Base-by-base conservation (phyloP, 1,140 invertebrate species). In the Procambarus clarkii region DNA sequence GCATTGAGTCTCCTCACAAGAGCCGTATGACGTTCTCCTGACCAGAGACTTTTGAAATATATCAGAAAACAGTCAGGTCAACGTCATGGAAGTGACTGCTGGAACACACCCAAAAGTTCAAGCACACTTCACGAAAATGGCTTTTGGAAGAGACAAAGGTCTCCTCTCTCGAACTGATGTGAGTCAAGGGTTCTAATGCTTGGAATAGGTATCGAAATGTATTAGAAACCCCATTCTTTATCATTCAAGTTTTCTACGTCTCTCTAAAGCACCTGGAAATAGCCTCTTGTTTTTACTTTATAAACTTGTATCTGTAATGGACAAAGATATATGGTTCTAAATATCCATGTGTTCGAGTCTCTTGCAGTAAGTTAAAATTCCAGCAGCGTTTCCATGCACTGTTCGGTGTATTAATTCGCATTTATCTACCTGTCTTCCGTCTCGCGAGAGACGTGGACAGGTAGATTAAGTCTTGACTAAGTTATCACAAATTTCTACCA, bases 61-160 rank as follows among this genome's bases (percentile, higher is more conserved):
- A 64, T 64, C 60, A 64, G 60, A 64, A 64, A 11, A 64, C 7
- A 64, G 13, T 64, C 60, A 64, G 15, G 60, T 64, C 13, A 21
- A 64, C 18, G 60, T 64, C 60, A 64, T 64, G 60, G 18, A 64
- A 21, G 60, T 64, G 60, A 64, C 69, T 74, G 69, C 24, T 74
- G 69, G 69, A 74, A 74, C 24, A 74, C n/a, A 74, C 69, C 69
- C 69, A 34, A 74, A 74, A 74, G 24, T 74, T 34, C 69, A 74
- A 74, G 69, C 11, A 34, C 69, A 24, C 69, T 34, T 74, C 34
- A 5, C 7, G 69, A 11, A 74, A 74, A 74, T 34, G 24, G 69
- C 69, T 34, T 34, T 21, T 74, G n/a, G 24, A 34, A 74, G n/a
- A 74, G 69, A 74, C 69, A 74, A 74, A 74, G 69, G 24, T 24